Evolutionary conservation across 2,888 invertebrate species (phyloP).

Genomic region (Lasioglossum zephyrum): DNA sequence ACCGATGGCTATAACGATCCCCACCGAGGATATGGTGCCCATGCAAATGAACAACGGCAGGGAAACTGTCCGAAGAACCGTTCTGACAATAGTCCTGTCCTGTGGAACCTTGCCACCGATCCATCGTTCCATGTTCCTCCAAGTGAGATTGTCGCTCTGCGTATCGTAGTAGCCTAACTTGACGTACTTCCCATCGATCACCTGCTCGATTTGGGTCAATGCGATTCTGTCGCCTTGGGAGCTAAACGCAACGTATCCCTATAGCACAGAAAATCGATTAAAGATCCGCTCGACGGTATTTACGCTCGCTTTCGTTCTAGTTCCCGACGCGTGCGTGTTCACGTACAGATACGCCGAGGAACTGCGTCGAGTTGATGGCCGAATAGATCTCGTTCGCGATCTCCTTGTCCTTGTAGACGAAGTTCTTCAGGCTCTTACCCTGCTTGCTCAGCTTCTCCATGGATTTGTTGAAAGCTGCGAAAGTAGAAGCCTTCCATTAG

Average conservation of each 20-base stretch:
- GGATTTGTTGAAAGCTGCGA: constrained; percentile 97
- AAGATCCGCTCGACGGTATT: constrained; percentile 21
- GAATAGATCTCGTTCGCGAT: constrained; percentile 98
- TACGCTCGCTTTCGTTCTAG: background rate
- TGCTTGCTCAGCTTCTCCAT: constrained; percentile 93
- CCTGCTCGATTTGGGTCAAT: constrained; percentile 98
- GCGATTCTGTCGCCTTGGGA: constrained; percentile 99
- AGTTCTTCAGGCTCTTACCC: constrained; percentile 95
- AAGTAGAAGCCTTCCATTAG: background rate
- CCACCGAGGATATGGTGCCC: constrained; percentile 95
- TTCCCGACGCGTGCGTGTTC: background rate
- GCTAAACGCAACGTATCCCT: constrained; percentile 99
- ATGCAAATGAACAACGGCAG: constrained; percentile 96
- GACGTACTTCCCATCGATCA: constrained; percentile 96
- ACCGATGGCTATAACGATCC: constrained; percentile 93
- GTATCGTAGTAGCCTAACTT: constrained; percentile 98
- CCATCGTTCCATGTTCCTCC: constrained; percentile 96
- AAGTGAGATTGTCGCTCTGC: constrained; percentile 97
- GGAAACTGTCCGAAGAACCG: constrained; percentile 94
- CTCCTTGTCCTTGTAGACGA: constrained; percentile 97
- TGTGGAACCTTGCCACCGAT: constrained; percentile 96
- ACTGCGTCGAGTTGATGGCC: constrained; percentile 99
- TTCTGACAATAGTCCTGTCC: constrained; percentile 95
- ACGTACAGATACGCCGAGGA: constrained; percentile 98
- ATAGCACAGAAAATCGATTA: constrained; percentile 61